Base-by-base conservation (phyloP, 92 coral and sea anemone genomes). In the Heliopora coerulea region DNA sequence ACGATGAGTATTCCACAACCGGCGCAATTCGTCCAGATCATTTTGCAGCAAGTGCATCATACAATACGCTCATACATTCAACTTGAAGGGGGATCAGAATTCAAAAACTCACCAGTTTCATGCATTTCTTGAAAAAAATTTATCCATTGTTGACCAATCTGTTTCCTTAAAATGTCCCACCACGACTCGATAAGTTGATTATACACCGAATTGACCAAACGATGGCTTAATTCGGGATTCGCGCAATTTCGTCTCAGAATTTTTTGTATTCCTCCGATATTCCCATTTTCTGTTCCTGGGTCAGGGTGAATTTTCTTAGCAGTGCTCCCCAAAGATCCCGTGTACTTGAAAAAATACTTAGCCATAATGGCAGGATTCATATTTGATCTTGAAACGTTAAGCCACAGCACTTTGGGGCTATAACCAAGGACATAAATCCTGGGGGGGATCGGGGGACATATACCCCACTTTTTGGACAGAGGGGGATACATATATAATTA, bases 131-230 rank as follows among this genome's bases (percentile, higher is more conserved):
- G 62, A 31, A 77, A n/a, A n/a, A 35, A 49, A 26, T 62, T 60
- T 10, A 77, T 77, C 74, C 62, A 77, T 74, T 74, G 62, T 30
- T 19, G 21, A 8, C 77, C 27, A 49, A 50, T n/a, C 24, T 56
- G 65, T 52, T 63, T 62, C 54, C 83, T 56, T 54, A 79, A 35
- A 29, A 56, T 58, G 25, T 57, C 24, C 86, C 86, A 83, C 86
- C 86, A 83, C 44, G 86, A 82, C 48, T 77, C 86, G 33, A 83
- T 83, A 21, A 73, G 40, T 62, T 83, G 79, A 42, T 78, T 83
- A 14, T 74, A 62, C 1, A 72, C 59, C 6, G 83, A 83, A 15
- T 68, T 60, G 5, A 82, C 82, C 31, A 76, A 83, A 62, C 76
- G 21, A 57, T 68, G 78, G 62, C 74, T 58, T 49, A 68, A 49